These are phyloP conservation scores for Caenorhabditis elegans DNA, from an alignment of 1,140 invertebrate genomes.

Conservation along the genomic window DNA sequence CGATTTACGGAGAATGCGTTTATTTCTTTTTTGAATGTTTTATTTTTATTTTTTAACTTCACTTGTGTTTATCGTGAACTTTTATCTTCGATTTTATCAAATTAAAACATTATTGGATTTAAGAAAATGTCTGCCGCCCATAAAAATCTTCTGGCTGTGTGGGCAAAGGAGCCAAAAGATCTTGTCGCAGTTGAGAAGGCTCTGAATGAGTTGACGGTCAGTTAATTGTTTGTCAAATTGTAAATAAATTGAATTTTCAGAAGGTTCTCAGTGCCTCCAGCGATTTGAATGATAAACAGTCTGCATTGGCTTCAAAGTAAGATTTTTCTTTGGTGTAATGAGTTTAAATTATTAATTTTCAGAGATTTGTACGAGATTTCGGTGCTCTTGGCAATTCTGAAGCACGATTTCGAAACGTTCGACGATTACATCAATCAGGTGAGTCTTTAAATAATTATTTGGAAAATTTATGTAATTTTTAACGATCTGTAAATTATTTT, in stretches of 20 bases:
- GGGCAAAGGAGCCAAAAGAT: background rate
- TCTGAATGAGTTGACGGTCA: background rate
- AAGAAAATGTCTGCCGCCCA: background rate
- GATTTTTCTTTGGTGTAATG: background rate
- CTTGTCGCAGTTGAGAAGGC: background rate
- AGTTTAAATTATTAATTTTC: constrained; percentile 32
- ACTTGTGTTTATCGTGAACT: too few species aligned
- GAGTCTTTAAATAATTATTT: constrained; percentile 40
- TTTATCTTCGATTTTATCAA: too few species aligned
- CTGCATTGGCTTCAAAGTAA: background rate
- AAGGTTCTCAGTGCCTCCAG: background rate
- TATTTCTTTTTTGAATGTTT: background rate
- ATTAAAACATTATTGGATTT: background rate
- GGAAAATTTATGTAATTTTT: constrained; percentile 32
- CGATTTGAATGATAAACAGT: background rate
- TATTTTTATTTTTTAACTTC: background rate
- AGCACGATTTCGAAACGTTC: constrained; percentile 50
- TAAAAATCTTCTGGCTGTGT: constrained; percentile 2
- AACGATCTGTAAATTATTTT: background rate
- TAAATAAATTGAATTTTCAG: background rate
- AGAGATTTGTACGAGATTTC: constrained; percentile 58
- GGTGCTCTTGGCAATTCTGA: constrained; percentile 52
- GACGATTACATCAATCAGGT: constrained; percentile 55
- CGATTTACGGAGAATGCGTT: background rate
- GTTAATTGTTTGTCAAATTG: background rate